phyloP scores from a whole-genome alignment of 2,797 vertebrate genomes.

The Dipus sagitta region DNA sequence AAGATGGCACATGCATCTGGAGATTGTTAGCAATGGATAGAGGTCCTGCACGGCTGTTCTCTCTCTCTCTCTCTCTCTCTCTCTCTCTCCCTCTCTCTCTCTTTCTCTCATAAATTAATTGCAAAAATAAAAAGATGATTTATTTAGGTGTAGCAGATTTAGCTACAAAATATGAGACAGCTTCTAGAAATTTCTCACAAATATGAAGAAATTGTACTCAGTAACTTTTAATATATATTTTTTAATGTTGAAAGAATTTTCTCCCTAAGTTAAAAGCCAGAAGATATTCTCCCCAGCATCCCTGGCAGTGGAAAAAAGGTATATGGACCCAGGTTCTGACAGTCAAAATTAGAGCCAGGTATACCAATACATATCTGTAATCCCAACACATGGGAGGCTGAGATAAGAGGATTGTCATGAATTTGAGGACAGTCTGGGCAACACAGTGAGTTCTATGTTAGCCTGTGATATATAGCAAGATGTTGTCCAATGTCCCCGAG shows the following conservation, averaged over 20 bases:
- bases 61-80: too few relatives aligned
- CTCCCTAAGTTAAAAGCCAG: constrained; percentile 38
- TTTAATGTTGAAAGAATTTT: too few relatives aligned
- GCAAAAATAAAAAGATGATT: not conserved
- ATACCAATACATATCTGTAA: not conserved
- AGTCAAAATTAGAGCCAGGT: constrained; percentile 16
- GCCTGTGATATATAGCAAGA: too few relatives aligned
- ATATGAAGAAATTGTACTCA: constrained; percentile 12
- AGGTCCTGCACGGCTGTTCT: too few relatives aligned
- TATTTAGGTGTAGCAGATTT: constrained; percentile 37
- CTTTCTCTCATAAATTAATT: too few relatives aligned
- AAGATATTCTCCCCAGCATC: constrained; percentile 40
- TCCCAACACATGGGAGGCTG: not conserved
- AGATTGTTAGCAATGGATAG: too few relatives aligned
- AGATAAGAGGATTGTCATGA: too few relatives aligned
- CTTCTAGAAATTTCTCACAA: constrained; percentile 21
- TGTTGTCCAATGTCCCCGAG: not conserved
- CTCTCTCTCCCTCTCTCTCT: too few relatives aligned
- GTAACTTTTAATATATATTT: too few relatives aligned
- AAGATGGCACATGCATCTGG: too few relatives aligned
- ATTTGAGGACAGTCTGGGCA: too few relatives aligned
- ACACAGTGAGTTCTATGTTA: too few relatives aligned
- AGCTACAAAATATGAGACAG: constrained; percentile 40
- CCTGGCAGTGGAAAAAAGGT: not conserved
- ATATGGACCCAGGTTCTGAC: not conserved